Evolutionary conservation across 2,888 invertebrate genomes (phyloP).

Genomic region (Protophormia terraenovae): DNA sequence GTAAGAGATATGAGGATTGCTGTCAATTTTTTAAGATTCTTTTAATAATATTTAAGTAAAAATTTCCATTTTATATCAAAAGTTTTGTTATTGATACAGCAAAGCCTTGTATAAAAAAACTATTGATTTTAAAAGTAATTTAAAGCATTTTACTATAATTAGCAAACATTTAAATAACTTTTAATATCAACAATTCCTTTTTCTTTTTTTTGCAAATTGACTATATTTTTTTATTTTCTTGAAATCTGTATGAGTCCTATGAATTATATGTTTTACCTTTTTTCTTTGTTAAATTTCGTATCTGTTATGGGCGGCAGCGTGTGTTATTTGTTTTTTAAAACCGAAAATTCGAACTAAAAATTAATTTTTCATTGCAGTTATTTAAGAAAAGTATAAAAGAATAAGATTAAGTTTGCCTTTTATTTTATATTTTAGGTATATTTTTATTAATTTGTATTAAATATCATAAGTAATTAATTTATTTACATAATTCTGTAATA

Average conservation of each 20-base stretch:
- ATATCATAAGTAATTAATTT: conserved; percentile 7
- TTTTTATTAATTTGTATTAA: conserved; percentile 19
- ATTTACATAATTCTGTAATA: neutral
- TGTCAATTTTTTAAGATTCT: too few species aligned
- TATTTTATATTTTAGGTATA: neutral
- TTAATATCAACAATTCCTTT: neutral
- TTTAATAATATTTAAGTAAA: neutral
- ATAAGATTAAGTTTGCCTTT: neutral
- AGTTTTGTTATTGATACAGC: neutral
- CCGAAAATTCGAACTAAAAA: neutral
- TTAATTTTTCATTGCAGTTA: conserved; percentile 15
- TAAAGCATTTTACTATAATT: too few species aligned
- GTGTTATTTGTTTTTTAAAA: conserved; percentile 46
- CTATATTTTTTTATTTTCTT: neutral
- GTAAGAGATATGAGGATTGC: neutral
- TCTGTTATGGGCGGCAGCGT: conserved; percentile 69
- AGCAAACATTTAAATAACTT: neutral
- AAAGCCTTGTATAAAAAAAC: neutral
- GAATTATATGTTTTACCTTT: neutral
- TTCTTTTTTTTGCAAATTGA: neutral
- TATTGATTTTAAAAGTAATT: neutral
- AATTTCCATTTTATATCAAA: neutral
- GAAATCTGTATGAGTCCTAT: neutral
- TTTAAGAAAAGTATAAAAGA: neutral
- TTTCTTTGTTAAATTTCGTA: conserved; percentile 25